phyloP scores from a whole-genome alignment of 2,888 invertebrate genomes.

The Odontothrips loti region DNA sequence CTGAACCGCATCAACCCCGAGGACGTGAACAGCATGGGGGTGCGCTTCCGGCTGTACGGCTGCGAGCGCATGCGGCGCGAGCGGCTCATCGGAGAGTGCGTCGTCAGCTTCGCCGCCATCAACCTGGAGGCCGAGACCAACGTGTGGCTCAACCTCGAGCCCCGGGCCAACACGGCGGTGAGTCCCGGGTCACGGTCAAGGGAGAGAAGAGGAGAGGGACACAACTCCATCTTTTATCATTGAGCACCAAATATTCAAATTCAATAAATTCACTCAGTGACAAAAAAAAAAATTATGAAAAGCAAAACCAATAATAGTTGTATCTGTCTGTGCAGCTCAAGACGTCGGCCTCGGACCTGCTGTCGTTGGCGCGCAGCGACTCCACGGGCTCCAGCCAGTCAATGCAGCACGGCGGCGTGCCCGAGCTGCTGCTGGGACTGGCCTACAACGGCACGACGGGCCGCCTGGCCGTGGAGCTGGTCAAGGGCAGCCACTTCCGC shows the following conservation, averaged over 20 bases:
- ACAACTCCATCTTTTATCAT: too few species aligned
- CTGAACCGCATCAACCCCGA: constrained; percentile 90
- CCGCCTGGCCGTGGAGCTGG: constrained; percentile 84
- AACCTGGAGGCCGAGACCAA: constrained; percentile 87
- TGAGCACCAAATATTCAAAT: too few species aligned
- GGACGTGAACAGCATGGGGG: constrained; percentile 88
- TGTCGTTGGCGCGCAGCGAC: constrained; percentile 84
- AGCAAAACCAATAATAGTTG: too few species aligned
- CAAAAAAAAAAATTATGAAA: too few species aligned
- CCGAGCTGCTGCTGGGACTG: constrained; percentile 81
- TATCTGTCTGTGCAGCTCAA: constrained; percentile 50
- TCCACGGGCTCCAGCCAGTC: constrained; percentile 93
- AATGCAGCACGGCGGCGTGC: constrained; percentile 77
- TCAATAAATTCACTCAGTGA: too few species aligned
- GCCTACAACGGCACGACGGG: constrained; percentile 93
- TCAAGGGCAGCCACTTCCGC: constrained; percentile 70
- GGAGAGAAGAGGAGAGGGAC: neutral
- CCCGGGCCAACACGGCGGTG: constrained; percentile 58
- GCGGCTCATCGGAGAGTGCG: constrained; percentile 83
- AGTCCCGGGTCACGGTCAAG: constrained; percentile 37
- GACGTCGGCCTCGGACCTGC: constrained; percentile 54
- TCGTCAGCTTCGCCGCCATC: constrained; percentile 83
- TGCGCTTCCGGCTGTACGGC: constrained; percentile 84
- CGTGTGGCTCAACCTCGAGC: constrained; percentile 81
- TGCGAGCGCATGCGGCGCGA: constrained; percentile 91